Conservation (phyloP, 1,140 invertebrate genomes). For the Coenobita brevimanus region DNA sequence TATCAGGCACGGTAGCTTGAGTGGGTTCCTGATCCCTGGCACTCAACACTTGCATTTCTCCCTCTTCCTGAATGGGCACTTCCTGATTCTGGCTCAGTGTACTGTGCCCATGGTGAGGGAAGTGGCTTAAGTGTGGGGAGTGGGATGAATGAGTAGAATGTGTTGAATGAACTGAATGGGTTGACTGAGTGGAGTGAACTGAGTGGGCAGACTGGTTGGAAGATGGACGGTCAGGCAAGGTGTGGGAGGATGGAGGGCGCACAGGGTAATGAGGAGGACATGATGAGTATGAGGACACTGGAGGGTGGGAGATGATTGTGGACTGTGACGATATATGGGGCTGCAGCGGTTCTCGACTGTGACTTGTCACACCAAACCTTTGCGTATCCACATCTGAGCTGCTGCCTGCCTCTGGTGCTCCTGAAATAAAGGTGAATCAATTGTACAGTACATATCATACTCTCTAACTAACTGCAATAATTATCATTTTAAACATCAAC, state of each 20-base stretch:
- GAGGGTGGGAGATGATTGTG: no score
- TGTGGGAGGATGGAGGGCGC: slow-evolving; percentile 33
- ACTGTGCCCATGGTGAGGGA: no score
- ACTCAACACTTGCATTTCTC: neutral
- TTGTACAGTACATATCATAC: no score
- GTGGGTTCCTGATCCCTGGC: no score
- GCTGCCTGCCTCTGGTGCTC: neutral
- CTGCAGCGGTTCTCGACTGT: neutral
- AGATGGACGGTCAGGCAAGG: slow-evolving; percentile 30
- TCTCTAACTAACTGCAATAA: no score
- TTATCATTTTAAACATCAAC: no score
- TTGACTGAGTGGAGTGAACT: slow-evolving; percentile 44
- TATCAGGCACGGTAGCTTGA: neutral
- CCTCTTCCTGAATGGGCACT: slow-evolving; percentile 17
- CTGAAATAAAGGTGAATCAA: neutral
- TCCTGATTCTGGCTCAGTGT: slow-evolving; percentile 37
- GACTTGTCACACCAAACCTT: neutral
- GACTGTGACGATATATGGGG: slow-evolving; percentile 28
- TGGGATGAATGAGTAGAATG: slow-evolving; percentile 50
- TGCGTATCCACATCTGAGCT: neutral
- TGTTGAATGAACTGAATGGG: slow-evolving; percentile 46
- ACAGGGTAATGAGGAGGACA: slow-evolving; percentile 8
- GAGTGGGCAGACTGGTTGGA: slow-evolving; percentile 65
- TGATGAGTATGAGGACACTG: neutral
- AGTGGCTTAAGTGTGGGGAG: slow-evolving; percentile 9